Base-by-base conservation (phyloP, 2,113 vertebrate species). In the Labrus mixtus region DNA sequence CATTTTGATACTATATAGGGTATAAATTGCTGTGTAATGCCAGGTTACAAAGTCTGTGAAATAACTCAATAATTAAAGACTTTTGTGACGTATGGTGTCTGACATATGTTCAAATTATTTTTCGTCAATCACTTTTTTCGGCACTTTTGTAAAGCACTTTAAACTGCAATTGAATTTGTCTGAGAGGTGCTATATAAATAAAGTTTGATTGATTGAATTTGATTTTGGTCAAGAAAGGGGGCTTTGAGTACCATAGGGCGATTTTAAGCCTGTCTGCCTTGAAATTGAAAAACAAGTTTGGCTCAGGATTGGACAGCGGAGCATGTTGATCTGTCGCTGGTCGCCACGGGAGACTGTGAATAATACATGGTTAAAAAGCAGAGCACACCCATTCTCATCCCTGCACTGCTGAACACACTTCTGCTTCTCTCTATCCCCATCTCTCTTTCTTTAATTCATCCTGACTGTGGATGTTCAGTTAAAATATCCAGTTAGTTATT, bases 301-400 rank as follows among this genome's bases (percentile, higher is more conserved):
- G 76, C 68, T 61, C 33, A 41, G 74, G 78, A 80, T 78, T 58
- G 79, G 54, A 83, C 70, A 62, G 77, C 41, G 75, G 62, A 64
- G 83, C 67, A 51, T 72, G 76, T 79, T 83, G 76, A 88, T 87
- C 65, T 46, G 56, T 69, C 51, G 78, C 41, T 68, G 68, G 51
- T 79, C 76, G 29, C 81, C 64, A 77, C 63, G 8, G 81, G 78
- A 89, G 72, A 79, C 81, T 75, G 77, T 84, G 64, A 90, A 90
- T 85, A 88, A 85, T 80, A 78, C 78, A 86, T 87, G 79, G 70
- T 69, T 76, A 64, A 86, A 45, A 86, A 73, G 73, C 80, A 76
- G 62, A 82, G 83, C 79, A 68, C 60, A 48, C 67, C 53, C 60
- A 25, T 78, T 75, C 63, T 79, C 74, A 53, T 76, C 58, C 77